Conservation (phyloP, 2,888 invertebrate species). For the Actias luna region DNA sequence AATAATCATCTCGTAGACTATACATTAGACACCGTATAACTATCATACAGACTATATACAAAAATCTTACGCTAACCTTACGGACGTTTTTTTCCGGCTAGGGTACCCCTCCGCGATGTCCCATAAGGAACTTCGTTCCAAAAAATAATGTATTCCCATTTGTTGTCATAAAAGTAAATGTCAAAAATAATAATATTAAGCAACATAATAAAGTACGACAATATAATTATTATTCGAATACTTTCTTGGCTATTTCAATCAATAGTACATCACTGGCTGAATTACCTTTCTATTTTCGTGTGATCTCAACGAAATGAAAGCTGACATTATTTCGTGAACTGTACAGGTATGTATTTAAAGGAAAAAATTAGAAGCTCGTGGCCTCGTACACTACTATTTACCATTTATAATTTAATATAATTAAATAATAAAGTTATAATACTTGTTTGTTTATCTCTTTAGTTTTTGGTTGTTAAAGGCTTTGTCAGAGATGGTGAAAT, state of each 20-base stretch:
- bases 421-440: too few relatives aligned
- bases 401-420: too few relatives aligned
- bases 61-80: too few relatives aligned
- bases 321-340: slow-evolving; percentile 23
- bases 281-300: slow-evolving; percentile 57
- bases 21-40: too few relatives aligned
- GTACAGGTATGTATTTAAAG: slow-evolving; percentile 18
- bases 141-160: neutral
- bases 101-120: too few relatives aligned
- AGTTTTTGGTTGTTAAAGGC: neutral
- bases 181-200: neutral
- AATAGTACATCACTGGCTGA: slow-evolving; percentile 40
- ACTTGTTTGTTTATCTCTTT: neutral
- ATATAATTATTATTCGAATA: slow-evolving; percentile 15
- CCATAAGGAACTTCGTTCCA: too few relatives aligned
- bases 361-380: neutral
- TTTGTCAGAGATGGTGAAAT: neutral
- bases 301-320: slow-evolving; percentile 47
- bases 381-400: neutral
- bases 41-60: too few relatives aligned
- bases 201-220: neutral
- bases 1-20: too few relatives aligned
- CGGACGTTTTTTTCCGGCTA: too few relatives aligned
- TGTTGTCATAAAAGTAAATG: neutral
- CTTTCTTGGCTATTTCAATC: slow-evolving; percentile 19